Evolutionary conservation across 2,113 vertebrate species (phyloP).

Genomic region (Sinocyclocheilus rhinocerous): DNA sequence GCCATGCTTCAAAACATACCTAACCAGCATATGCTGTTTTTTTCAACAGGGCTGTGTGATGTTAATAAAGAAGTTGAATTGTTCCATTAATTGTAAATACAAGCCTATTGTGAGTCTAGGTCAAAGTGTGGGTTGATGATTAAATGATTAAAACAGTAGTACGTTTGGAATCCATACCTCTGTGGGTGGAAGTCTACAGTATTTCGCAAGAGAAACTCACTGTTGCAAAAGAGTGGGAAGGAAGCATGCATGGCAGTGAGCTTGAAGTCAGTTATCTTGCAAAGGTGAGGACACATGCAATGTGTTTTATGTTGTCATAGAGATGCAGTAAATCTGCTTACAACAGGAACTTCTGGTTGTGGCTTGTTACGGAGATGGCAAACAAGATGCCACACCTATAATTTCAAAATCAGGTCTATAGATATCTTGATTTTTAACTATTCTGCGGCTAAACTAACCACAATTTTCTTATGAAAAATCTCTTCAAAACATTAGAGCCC

Average conservation of each 20-base stretch:
- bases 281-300: background rate
- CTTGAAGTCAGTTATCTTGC: background rate
- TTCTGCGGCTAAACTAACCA: too few relatives aligned
- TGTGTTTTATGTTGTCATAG: too few relatives aligned
- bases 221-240: too few relatives aligned
- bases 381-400: background rate
- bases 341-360: too few relatives aligned
- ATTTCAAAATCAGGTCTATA: background rate
- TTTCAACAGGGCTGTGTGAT: too few relatives aligned
- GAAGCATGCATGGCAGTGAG: background rate
- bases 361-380: background rate
- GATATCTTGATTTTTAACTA: background rate
- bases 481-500: background rate
- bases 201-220: background rate
- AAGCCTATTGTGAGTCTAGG: constrained; percentile 1
- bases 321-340: too few relatives aligned
- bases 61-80: background rate
- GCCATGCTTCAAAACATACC: too few relatives aligned
- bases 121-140: background rate
- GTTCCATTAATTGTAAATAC: background rate
- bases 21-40: too few relatives aligned
- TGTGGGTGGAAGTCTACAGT: background rate
- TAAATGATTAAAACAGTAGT: background rate
- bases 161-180: background rate
- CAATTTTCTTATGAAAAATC: background rate